Evolutionary conservation across 2,888 invertebrate genomes (phyloP).

Genomic region (Meiosimyza platycephala): DNA sequence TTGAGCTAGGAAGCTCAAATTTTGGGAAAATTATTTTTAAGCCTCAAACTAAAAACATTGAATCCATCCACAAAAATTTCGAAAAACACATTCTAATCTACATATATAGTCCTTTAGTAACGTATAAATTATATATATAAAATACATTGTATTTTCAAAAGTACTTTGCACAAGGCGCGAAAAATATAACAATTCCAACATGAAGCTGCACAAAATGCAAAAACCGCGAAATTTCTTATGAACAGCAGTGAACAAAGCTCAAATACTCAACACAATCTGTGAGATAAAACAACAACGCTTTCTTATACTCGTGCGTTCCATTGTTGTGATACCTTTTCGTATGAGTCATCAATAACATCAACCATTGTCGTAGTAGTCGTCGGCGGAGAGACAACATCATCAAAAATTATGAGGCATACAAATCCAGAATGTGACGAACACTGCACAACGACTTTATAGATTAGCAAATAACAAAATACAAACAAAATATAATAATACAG

Average conservation of each 20-base stretch:
- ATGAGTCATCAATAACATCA: slow-evolving; percentile 37
- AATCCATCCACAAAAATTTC: too few species aligned
- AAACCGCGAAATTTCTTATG: slow-evolving; percentile 9
- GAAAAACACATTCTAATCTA: background rate
- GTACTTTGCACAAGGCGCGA: slow-evolving; percentile 11
- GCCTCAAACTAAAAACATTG: too few species aligned
- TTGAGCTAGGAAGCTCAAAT: too few species aligned
- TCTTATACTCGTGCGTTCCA: background rate
- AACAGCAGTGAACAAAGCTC: slow-evolving; percentile 19
- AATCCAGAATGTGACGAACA: slow-evolving; percentile 25
- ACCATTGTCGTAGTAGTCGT: slow-evolving; percentile 11
- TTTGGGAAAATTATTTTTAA: too few species aligned
- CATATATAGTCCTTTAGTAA: background rate
- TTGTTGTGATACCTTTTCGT: background rate
- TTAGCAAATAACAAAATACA: too few species aligned
- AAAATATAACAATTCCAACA: background rate
- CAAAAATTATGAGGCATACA: slow-evolving; percentile 21
- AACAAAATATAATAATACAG: too few species aligned
- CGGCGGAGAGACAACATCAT: slow-evolving; percentile 13
- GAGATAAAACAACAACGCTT: slow-evolving; percentile 23
- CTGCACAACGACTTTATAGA: background rate
- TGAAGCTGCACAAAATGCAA: background rate
- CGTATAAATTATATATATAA: background rate
- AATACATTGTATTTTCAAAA: background rate
- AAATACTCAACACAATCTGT: background rate